Base-by-base conservation (phyloP, 2,888 invertebrate genomes). In the Teleogryllus oceanicus region DNA sequence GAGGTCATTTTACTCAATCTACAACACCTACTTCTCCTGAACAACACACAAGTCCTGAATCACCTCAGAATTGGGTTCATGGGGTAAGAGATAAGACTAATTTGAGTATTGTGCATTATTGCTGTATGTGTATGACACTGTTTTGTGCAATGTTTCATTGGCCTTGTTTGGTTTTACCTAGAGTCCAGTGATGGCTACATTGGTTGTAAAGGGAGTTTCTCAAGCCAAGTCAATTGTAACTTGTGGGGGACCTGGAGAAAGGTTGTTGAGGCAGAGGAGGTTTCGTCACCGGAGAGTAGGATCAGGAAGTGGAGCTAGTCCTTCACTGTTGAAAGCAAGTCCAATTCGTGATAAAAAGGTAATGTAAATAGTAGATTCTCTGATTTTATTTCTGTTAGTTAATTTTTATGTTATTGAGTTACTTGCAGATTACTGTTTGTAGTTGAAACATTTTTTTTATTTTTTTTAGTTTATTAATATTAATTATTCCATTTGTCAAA, bases 271-370 rank as follows among this genome's bases (percentile, higher is more conserved):
- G 82, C 87, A 88, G 77, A 86, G 88, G n/a, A 91, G 90, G 85
- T 86, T 85, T 77, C 86, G 90, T 77, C 91, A 92, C 85, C 88
- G 91, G 81, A 88, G 92, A 81, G 90, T 90, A 18, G 91, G 90
- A 74, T 92, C 92, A 0, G 90, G 90, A 37, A 21, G 75, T 49
- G 62, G 74, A 20, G 89, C 90, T 8, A 90, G 88, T 84, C 77
- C 50, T 18, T 20, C 75, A 11, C 85, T 86, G 74, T 75, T 78
- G 80, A 78, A 81, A 51, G 37, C 80, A 62, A 79, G 80, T 80
- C 78, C 77, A 18, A 78, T 79, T 75, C 37, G 80, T 74, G 84
- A 84, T 20, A 82, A 80, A 80, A 83, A 83, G 82, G 84, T 84
- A 37, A 37, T 37, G 37, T 37, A 37, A 37, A 37, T 37, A 37